Percentiles rank a stretch among this genome's conserved stretches.
Conservation (phyloP, 1,140 invertebrate species). For the Ceratina calcarata region DNA sequence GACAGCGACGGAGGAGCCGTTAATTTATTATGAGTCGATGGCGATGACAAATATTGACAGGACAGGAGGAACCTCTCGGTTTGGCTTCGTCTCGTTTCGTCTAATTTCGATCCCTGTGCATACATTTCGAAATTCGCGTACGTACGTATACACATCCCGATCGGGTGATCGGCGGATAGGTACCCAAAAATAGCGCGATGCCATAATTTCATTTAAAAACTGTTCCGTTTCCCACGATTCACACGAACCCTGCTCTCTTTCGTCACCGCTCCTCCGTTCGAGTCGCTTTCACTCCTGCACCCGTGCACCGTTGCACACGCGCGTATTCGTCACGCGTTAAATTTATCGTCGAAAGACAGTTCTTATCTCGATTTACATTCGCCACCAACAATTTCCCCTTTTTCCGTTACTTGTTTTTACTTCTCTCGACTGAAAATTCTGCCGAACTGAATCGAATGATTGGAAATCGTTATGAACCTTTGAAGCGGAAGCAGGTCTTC, state of each 20-base stretch:
- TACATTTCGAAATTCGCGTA: slow-evolving; percentile 1
- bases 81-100: neutral
- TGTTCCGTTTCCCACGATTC: slow-evolving; percentile 5
- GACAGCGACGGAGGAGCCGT: slow-evolving; percentile 15
- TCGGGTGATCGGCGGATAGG: slow-evolving; percentile 31
- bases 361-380: neutral
- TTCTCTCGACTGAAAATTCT: neutral
- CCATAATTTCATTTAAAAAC: slow-evolving; percentile 46
- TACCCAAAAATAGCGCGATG: slow-evolving; percentile 44
- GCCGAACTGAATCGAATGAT: neutral
- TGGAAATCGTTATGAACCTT: slow-evolving; percentile 23
- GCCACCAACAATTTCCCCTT: too few species aligned
- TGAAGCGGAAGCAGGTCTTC: slow-evolving; percentile 92
- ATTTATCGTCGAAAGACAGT: slow-evolving; percentile 11
- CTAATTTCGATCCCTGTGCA: slow-evolving; percentile 15
- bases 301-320: slow-evolving; percentile 4
- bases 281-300: slow-evolving; percentile 16
- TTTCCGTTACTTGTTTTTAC: too few species aligned
- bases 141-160: neutral
- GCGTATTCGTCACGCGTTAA: slow-evolving; percentile 32
- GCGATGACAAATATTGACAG: slow-evolving; percentile 27
- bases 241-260: neutral
- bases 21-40: slow-evolving; percentile 16
- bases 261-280: too few species aligned
- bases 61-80: slow-evolving; percentile 15